Evolutionary conservation across 2,113 vertebrate species (phyloP).

Genomic region (Rhodinocichla rosea): DNA sequence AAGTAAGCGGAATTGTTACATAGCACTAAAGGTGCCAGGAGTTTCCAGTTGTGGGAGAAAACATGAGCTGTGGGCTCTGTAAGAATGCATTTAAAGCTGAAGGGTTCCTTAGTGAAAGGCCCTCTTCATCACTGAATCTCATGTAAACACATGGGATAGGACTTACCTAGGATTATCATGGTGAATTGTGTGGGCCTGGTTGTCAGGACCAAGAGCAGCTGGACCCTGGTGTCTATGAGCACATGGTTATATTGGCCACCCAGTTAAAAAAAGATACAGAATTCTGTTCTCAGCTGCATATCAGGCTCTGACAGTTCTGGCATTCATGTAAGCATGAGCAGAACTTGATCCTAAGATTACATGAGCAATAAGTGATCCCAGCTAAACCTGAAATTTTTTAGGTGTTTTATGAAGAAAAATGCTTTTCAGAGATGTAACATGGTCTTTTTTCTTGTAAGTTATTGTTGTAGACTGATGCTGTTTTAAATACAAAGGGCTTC

Average conservation of each 20-base stretch:
- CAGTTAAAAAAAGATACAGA: not conserved
- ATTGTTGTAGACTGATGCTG: not conserved
- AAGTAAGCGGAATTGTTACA: not conserved
- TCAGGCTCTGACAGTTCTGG: not conserved
- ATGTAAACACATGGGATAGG: not conserved
- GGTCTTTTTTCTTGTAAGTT: not conserved
- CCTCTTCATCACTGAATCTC: not conserved
- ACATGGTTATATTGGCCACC: not conserved
- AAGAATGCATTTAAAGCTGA: not conserved
- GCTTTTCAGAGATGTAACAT: not conserved
- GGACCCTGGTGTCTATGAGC: not conserved
- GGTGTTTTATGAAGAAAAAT: not conserved
- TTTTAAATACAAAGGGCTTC: not conserved
- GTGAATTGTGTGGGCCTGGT: not conserved
- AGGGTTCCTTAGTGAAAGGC: not conserved
- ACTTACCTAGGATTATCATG: accelerated
- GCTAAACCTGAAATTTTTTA: not conserved
- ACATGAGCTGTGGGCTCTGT: not conserved
- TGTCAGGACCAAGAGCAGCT: not conserved
- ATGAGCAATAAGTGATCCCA: not conserved
- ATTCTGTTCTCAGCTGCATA: not conserved
- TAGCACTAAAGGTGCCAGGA: not conserved
- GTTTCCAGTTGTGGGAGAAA: not conserved
- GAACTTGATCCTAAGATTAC: not conserved
- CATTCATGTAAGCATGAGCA: not conserved